phyloP scores from a whole-genome alignment of 2,888 invertebrate species.

The Polymixis flavicincta region DNA sequence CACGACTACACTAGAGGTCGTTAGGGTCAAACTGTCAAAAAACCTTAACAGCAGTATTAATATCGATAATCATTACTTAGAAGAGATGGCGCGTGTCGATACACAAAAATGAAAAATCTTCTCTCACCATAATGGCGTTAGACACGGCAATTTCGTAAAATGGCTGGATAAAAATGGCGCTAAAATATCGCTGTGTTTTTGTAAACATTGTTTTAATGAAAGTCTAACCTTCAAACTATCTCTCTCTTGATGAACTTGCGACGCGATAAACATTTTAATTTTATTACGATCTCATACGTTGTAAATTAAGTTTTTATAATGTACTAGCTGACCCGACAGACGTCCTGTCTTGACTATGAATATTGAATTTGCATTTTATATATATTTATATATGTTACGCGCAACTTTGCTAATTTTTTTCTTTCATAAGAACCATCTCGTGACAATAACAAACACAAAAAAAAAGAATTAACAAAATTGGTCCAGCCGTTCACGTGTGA shows the following conservation, averaged over 20 bases:
- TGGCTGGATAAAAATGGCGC: neutral
- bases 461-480: too few species aligned
- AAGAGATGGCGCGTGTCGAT: conserved; percentile 59
- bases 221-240: conserved; percentile 3
- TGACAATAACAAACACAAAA: too few species aligned
- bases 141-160: conserved; percentile 10
- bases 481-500: too few species aligned
- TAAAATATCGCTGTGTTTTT: neutral
- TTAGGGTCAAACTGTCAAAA: conserved; percentile 24
- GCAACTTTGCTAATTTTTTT: too few species aligned
- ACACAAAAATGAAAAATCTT: conserved; percentile 34
- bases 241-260: conserved; percentile 18
- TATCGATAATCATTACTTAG: conserved; percentile 35
- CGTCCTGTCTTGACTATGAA: too few species aligned
- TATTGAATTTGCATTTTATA: too few species aligned
- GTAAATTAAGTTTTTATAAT: neutral
- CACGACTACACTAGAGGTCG: conserved; percentile 11
- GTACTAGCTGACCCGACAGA: too few species aligned
- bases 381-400: too few species aligned
- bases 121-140: conserved; percentile 13
- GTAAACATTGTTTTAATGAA: conserved; percentile 34
- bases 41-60: conserved; percentile 7
- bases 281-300: conserved; percentile 4
- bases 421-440: too few species aligned
- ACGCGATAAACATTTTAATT: conserved; percentile 25